These are phyloP conservation scores for Camponotus pennsylvanicus DNA, from an alignment of 1,140 invertebrate species.

Conservation along the genomic window DNA sequence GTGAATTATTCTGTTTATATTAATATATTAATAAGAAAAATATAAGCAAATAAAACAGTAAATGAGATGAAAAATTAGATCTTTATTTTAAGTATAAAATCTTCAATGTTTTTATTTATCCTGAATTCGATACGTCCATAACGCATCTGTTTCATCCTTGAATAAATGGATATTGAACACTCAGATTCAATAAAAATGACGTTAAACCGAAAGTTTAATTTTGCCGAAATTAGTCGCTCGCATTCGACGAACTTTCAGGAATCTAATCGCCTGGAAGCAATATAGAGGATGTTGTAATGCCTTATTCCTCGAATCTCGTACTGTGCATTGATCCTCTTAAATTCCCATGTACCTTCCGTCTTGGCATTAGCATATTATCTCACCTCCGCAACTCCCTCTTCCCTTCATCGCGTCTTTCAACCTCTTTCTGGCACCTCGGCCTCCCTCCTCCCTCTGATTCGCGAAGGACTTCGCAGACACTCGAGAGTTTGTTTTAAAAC, in stretches of 20 bases:
- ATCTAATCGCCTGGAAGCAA: slow-evolving; percentile 76
- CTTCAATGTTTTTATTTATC: background rate
- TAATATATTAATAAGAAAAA: background rate
- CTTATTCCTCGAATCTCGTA: slow-evolving; percentile 75
- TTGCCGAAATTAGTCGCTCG: slow-evolving; percentile 50
- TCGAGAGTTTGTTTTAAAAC: slow-evolving; percentile 85
- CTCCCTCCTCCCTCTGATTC: slow-evolving; percentile 73
- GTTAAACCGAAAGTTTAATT: slow-evolving; percentile 70
- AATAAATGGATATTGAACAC: slow-evolving; percentile 34
- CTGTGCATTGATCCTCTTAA: slow-evolving; percentile 83
- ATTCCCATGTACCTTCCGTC: slow-evolving; percentile 80
- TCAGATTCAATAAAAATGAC: slow-evolving; percentile 60
- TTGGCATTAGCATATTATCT: slow-evolving; percentile 85
- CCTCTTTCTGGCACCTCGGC: slow-evolving; percentile 58
- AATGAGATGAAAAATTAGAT: background rate
- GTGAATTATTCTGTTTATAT: background rate
- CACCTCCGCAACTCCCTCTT: slow-evolving; percentile 71
- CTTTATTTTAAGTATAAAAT: background rate
- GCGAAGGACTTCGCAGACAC: slow-evolving; percentile 84
- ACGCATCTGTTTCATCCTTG: background rate
- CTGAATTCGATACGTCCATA: slow-evolving; percentile 12
- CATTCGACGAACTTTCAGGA: slow-evolving; percentile 61
- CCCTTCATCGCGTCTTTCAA: background rate
- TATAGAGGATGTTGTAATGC: slow-evolving; percentile 75
- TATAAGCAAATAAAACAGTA: background rate